phyloP scores from a whole-genome alignment of 2,888 invertebrate genomes.

The Brachypalpus laphriformis region DNA sequence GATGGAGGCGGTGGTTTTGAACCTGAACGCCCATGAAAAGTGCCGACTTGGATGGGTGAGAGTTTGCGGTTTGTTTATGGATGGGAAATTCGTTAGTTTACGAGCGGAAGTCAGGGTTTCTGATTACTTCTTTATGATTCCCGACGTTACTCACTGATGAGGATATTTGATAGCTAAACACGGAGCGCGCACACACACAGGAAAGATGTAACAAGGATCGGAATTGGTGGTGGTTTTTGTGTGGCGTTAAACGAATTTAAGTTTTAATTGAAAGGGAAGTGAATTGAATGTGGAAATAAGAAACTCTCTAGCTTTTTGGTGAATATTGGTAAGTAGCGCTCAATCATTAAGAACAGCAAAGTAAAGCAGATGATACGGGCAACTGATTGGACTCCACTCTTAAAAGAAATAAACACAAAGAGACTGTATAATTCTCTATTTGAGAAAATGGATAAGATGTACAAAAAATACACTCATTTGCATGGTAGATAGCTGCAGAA shows the following conservation, averaged over 20 bases:
- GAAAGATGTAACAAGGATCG: slow-evolving; percentile 13
- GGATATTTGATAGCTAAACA: slow-evolving; percentile 36
- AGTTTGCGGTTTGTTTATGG: slow-evolving; percentile 50
- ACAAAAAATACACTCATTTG: too few relatives aligned
- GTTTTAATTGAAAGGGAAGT: slow-evolving; percentile 39
- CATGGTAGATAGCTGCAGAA: too few relatives aligned
- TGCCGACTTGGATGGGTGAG: background rate
- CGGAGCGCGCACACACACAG: background rate
- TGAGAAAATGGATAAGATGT: too few relatives aligned
- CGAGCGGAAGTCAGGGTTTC: slow-evolving; percentile 63
- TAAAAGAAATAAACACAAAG: too few relatives aligned
- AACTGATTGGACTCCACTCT: too few relatives aligned
- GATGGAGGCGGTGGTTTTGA: slow-evolving; percentile 44
- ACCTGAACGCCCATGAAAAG: slow-evolving; percentile 16
- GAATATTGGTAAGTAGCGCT: too few relatives aligned
- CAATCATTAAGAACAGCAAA: too few relatives aligned
- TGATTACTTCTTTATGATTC: slow-evolving; percentile 46
- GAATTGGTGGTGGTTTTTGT: background rate
- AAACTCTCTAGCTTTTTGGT: too few relatives aligned
- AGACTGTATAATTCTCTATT: too few relatives aligned
- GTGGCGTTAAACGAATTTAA: slow-evolving; percentile 47
- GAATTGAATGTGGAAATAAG: too few relatives aligned
- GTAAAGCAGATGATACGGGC: too few relatives aligned
- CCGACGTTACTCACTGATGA: background rate
- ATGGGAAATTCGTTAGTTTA: slow-evolving; percentile 42